Evolutionary conservation across 2,888 invertebrate genomes (phyloP), one percentile per base, ranked within the genome.

Genomic region (Unio delphinus): DNA sequence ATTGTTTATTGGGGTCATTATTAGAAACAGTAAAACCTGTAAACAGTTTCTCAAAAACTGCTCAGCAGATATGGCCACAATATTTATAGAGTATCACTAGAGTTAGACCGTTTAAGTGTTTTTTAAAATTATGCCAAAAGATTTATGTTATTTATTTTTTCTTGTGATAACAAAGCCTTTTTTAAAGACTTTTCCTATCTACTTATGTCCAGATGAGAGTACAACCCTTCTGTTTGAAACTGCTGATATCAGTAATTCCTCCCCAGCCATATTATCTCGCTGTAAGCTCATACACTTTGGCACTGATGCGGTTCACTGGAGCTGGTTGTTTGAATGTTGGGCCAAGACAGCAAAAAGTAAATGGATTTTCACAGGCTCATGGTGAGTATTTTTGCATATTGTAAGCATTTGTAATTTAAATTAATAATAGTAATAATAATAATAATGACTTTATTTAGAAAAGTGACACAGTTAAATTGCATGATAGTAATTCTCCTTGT

Each of bases 191-290:
- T 34, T 15, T 45, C 15, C 45, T 45, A 15, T 45, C 45, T 15
- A 3, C 45, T 45, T 45, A 45, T 45, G 15, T 69, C 28, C 73
- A 78, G 74, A 67, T 85, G 88, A 86, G 60, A 81, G 83, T 5
- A 87, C 87, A 5, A 78, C 83, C 20, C 23, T 89, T 69, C 80
- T 89, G 64, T 88, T 88, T 82, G 89, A 89, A 82, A 85, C 86
- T 5, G 75, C 76, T 60, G 75, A 79, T 59, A 70, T 88, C 67
- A 65, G 69, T 20, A 74, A 80, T 58, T 84, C 86, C 6, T 88
- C 89, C 0, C 89, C 89, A 6, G 82, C 88, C 7, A 80, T 82
- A 0, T 74, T 89, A 45, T 74, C 85, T 7, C 84, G 84, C 55
- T 86, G 87, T 72, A 75, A 80, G 15, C 76, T 89, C 55, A 79